These are phyloP conservation scores for Cephalotes varians DNA, from an alignment of 2,888 invertebrate genomes.

Conservation along the genomic window DNA sequence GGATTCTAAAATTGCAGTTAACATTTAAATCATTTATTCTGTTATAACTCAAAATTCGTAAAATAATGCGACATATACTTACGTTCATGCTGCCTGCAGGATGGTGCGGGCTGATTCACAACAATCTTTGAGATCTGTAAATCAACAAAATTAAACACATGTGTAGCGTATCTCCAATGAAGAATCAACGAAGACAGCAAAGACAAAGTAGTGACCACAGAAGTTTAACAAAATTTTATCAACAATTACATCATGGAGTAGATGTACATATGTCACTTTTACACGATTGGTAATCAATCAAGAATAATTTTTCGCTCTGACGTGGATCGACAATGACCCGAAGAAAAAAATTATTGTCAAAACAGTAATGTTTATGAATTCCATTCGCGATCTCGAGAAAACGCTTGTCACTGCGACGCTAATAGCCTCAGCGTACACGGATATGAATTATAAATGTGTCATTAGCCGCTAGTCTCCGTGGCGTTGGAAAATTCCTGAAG, in stretches of 20 bases:
- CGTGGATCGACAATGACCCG: neutral
- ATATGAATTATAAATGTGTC: slow-evolving; percentile 30
- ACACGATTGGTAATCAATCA: neutral
- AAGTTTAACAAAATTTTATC: neutral
- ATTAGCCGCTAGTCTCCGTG: neutral
- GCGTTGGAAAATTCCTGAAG: neutral
- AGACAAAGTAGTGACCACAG: neutral
- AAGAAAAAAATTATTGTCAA: neutral
- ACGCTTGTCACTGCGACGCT: slow-evolving; percentile 17
- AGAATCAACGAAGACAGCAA: neutral
- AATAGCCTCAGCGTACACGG: neutral
- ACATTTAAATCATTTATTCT: neutral
- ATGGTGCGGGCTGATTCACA: slow-evolving; percentile 34
- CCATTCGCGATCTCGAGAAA: neutral
- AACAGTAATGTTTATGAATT: neutral
- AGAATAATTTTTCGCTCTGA: neutral
- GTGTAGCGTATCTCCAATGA: neutral
- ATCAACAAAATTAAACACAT: neutral
- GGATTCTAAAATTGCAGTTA: slow-evolving; percentile 79
- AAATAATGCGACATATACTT: slow-evolving; percentile 46
- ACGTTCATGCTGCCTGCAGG: slow-evolving; percentile 63
- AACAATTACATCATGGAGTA: neutral
- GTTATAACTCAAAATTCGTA: neutral
- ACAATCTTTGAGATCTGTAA: slow-evolving; percentile 61
- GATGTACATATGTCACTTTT: neutral